A percentile compares a stretch with the other conserved stretches of the same genome.
phyloP scores from a whole-genome alignment of 1,140 invertebrate species.

The Plectus sambesii region DNA sequence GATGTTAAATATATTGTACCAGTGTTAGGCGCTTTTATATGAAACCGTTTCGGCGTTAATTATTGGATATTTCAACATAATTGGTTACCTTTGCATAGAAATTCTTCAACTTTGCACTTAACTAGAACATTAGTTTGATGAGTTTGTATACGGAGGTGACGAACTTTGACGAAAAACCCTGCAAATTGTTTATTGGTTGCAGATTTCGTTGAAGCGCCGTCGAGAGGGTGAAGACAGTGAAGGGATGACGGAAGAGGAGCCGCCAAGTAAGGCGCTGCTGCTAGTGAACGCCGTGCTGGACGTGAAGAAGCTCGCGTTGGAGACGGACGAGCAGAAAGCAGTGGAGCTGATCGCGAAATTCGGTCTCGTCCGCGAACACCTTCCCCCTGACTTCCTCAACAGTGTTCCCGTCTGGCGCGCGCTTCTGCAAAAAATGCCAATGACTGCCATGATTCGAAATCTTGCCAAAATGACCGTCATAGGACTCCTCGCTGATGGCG shows the following conservation, averaged over 20 bases:
- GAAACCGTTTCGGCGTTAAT: no score
- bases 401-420: constrained; percentile 57
- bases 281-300: constrained; percentile 54
- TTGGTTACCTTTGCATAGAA: no score
- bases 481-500: constrained; percentile 50
- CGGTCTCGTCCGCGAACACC: constrained; percentile 51
- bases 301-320: constrained; percentile 54
- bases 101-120: no score
- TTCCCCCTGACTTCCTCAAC: constrained; percentile 57
- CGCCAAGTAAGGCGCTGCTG: constrained; percentile 44
- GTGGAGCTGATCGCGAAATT: constrained; percentile 49
- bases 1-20: no score
- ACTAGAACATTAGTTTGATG: no score
- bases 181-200: no score
- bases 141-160: no score
- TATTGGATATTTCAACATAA: no score
- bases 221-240: constrained; percentile 47
- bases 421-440: constrained; percentile 54
- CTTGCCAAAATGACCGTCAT: constrained; percentile 58
- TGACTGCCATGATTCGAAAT: constrained; percentile 53
- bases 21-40: no score
- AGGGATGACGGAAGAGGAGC: constrained; percentile 40
- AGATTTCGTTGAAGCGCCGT: no score
- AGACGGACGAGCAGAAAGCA: constrained; percentile 51
- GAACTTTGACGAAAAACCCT: no score